Base-by-base conservation (phyloP, 2,888 invertebrate genomes). In the Drosophila quinaria region DNA sequence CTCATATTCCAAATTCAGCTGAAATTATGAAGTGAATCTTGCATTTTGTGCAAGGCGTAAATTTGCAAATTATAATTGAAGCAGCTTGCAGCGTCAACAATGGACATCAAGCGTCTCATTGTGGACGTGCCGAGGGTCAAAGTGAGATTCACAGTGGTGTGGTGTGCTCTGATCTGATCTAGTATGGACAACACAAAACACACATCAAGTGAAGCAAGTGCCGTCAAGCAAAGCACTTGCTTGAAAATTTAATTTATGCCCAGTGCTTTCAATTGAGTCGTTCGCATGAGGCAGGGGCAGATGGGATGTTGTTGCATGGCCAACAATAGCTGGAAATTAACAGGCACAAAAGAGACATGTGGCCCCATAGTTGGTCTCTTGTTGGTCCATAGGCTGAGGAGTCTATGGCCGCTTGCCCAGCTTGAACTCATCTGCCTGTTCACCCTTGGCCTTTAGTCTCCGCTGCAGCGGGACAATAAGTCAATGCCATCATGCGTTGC, bases 321-420 rank as follows among this genome's bases (percentile, higher is more conserved):
- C 74, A 80, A 80, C 78, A 88, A 84, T 86, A 80, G 88, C 81
- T 83, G 74, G 69, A 84, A 88, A 84, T 84, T 88, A 86, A 88
- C 74, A 86, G 87, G 65, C 83, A 84, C 88, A 82, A 85, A 85
- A 63, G 86, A 70, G 78, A 86, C 59, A 73, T 68, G 61, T 65
- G 67, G 60, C 63, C 52, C 62, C 55, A 22, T 35, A 15, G 47
- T 25, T 58, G 58, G 70, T 63, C 78, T 70, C 50, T 62, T 59
- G 73, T 44, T 61, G 67, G 46, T 52, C 13, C 35, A 46, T 55
- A 52, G 54, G 49, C 44, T 19, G 70, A 55, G 54, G 44, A 35
- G 41, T 41, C 44, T 50, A 62, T 29, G 11, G 37, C n/a, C 64
- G 63, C 15, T 33, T 46, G 22, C 58, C 37, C 11, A 9, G 25